Base-by-base conservation (phyloP, 2,113 vertebrate species). In the Alosa alosa region DNA sequence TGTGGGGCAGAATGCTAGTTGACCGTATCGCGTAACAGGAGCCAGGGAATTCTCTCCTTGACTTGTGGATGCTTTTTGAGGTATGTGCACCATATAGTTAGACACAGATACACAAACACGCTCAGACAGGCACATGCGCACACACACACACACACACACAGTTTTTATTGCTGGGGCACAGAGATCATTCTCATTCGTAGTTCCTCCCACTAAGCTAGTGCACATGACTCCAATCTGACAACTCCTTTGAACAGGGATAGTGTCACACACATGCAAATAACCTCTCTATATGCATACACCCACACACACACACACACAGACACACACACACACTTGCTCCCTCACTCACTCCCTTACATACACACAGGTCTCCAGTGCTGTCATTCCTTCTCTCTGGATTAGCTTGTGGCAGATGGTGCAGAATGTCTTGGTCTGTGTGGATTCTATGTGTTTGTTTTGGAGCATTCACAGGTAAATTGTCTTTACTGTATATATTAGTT, bases 391-490 rank as follows among this genome's bases (percentile, higher is more conserved):
- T 90, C 85, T 85, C 84, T 88, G 88, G 86, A 90, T 91, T 88
- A 83, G 87, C 17, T 88, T 20, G 64, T 82, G 90, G 87, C 84
- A 82, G 87, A 15, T 50, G 20, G 86, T 86, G 83, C 88, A 91
- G 87, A 88, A 95, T 95, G 95, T 86, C 87, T 60, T 88, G 86
- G 81, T 88, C 46, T 81, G 68, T 86, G 72, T 94, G 93, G 93
- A 78, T 94, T 84, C 82, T 93, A 90, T 88, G 89, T 89, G 87
- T 93, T 3, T 90, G 84, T 86, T 83, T 94, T 81, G 87, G 90
- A 52, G 90, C 89, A 68, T 84, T 94, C 1, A 86, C 87, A 94
- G 95, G 95, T 95, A 90, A 94, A 90, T 89, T 78, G 6, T 78
- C 36, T 60, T 60, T 60, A 55, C 31, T 31, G 31, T 4, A 55